Conservation (phyloP, 2,888 invertebrate species). For the Margaritifera margaritifera region DNA sequence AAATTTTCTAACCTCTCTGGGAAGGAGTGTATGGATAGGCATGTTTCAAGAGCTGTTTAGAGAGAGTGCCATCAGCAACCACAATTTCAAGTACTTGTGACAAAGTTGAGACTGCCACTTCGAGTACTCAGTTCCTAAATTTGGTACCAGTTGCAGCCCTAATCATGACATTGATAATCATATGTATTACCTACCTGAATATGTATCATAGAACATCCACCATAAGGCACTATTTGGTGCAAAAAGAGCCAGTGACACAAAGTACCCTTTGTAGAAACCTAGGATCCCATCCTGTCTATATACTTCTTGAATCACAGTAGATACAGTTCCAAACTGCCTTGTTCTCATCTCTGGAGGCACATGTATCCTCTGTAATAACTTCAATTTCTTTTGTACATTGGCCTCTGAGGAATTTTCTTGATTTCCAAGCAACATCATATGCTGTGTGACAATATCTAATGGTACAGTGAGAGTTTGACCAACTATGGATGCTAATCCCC, state of each 20-base stretch:
- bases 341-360: constrained; percentile 35
- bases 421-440: constrained; percentile 91
- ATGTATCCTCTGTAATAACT: constrained; percentile 35
- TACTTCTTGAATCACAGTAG: constrained; percentile 82
- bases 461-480: constrained; percentile 97
- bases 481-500: constrained; percentile 91
- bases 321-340: constrained; percentile 51
- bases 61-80: too few relatives aligned
- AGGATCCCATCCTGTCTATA: constrained; percentile 85
- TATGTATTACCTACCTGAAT: constrained; percentile 82
- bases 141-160: too few relatives aligned
- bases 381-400: constrained; percentile 16
- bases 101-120: too few relatives aligned
- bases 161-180: not conserved
- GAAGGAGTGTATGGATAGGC: too few relatives aligned
- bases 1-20: too few relatives aligned
- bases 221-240: constrained; percentile 98
- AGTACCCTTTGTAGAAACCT: constrained; percentile 95
- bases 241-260: constrained; percentile 92
- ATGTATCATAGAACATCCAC: constrained; percentile 96
- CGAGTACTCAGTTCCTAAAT: too few relatives aligned
- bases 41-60: too few relatives aligned
- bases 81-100: too few relatives aligned
- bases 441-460: constrained; percentile 96
- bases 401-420: constrained; percentile 2